Base-by-base conservation (phyloP, 2,113 vertebrate species). In the Melanocharis versteri region DNA sequence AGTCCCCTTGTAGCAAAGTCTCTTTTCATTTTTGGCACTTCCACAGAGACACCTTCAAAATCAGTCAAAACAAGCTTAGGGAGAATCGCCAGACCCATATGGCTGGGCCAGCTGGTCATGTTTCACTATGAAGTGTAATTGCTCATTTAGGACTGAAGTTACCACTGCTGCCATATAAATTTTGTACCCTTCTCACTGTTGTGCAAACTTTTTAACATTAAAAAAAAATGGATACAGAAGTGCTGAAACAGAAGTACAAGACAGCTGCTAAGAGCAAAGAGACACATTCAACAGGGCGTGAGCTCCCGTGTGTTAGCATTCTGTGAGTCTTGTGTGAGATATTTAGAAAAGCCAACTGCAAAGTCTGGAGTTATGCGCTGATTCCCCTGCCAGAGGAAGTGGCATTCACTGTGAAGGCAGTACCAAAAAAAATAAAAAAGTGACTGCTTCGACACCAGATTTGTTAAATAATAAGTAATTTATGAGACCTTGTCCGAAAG, bases 21-120 rank as follows among this genome's bases (percentile, higher is more conserved):
- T 81, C 47, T 37, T 23, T 56, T 93, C 57, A 33, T 51, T 72
- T 87, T 84, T 81, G 17, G 61, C 61, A 48, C 8, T 73, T 79
- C 70, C 77, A 80, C 39, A 75, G 68, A 80, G 87, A 62, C 54
- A 73, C 37, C 69, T 78, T 95, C 47, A 84, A 81, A 97, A 89
- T 66, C 27, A 94, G 45, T 42, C 71, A 88, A 66, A 75, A 69
- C 48, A 79, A 35, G 53, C 23, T 48, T 35, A 31, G 30, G n/a
- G n/a, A 47, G 68, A 61, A 70, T 24, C n/a, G 3, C 45, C 39
- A 80, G 40, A 39, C 71, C 87, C 69, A 61, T 58, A 80, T 61
- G 78, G 53, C 61, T 79, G 71, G 78, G 61, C 78, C 94, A 91
- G 83, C 87, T 91, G 87, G 87, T 69, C 81, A 42, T 42, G 57